These are phyloP conservation scores for Erannis defoliaria DNA, from an alignment of 2,888 invertebrate genomes.

Conservation along the genomic window DNA sequence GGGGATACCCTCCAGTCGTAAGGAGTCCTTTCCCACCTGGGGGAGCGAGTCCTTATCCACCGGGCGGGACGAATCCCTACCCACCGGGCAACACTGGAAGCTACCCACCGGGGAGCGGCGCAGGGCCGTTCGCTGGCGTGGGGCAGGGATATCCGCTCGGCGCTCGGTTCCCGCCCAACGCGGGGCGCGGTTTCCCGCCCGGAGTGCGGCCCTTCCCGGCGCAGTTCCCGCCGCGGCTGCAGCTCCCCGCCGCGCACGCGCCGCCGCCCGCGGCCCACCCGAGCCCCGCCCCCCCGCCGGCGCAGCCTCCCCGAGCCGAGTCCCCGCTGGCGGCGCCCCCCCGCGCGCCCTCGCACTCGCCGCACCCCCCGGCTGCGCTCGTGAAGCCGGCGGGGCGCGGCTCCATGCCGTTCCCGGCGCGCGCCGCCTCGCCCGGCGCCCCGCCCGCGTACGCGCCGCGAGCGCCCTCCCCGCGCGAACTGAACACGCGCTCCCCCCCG, in stretches of 20 bases:
- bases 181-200: conserved; percentile 49
- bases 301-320: conserved; percentile 11
- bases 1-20: neutral
- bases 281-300: neutral
- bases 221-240: conserved; percentile 19
- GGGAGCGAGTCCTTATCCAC: conserved; percentile 19
- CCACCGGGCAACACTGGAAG: conserved; percentile 10
- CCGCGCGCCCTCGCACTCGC: conserved; percentile 3
- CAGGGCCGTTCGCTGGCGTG: neutral
- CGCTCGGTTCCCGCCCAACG: neutral
- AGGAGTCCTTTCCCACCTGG: conserved; percentile 10
- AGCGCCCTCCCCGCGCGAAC: conserved; percentile 1
- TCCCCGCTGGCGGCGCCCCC: conserved; percentile 6
- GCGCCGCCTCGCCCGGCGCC: conserved; percentile 64
- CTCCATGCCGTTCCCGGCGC: conserved; percentile 19
- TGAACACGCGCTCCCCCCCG: neutral
- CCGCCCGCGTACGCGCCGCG: conserved; percentile 42
- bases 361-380: conserved; percentile 17
- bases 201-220: conserved; percentile 58
- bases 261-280: conserved; percentile 37
- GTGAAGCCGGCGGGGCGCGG: conserved; percentile 22
- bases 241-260: neutral
- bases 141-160: conserved; percentile 4
- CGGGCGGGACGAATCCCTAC: conserved; percentile 34
- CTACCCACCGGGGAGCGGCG: neutral